Evolutionary conservation across 2,888 invertebrate species (phyloP), one percentile per base, ranked within the genome.

Genomic region (Pachydiplax longipennis): DNA sequence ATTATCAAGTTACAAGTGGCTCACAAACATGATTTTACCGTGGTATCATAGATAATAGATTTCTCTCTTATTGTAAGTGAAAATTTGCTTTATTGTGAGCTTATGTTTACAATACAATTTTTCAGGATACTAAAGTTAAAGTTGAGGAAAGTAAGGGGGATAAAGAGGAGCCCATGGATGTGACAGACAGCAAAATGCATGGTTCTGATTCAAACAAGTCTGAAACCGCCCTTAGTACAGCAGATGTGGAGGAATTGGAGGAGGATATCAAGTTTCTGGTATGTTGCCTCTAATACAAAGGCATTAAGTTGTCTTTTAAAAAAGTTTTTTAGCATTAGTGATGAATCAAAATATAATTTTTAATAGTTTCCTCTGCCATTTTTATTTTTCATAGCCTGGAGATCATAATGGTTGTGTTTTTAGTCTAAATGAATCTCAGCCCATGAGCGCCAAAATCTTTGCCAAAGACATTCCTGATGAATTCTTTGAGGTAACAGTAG

Each of bases 401-500:
- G 95, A 95, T 91, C 95, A 97, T 92, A 96, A 97, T 93, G 97
- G 98, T 2, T 94, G 98, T 92, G 94, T 96, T 37, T 98, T 97
- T 93, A 96, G 96, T 91, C 93, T 95, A 90, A 95, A 95, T 93
- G 94, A 94, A n/a, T 94, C 95, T 48, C 95, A 96, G 93, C 95
- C 96, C 65, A 95, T 95, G 91, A 91, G 90, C 80, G 93, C 94
- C 22, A 92, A 93, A 92, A n/a, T 90, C 6, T 40, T 73, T 2
- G 90, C 91, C 15, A 91, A 92, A 44, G 97, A 98, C 91, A 94
- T 97, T 65, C 97, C 97, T 0, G 98, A 99, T 94, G 97, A 97
- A 90, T 99, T 99, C 94, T 99, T 97, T 93, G 97, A 98, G 91
- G 94, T 98, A 80, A 97, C 97, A 1, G 95, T 97, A 81, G 96